These are phyloP conservation scores for Argyra leucocephala DNA, from an alignment of 2,888 invertebrate genomes.

Conservation along the genomic window DNA sequence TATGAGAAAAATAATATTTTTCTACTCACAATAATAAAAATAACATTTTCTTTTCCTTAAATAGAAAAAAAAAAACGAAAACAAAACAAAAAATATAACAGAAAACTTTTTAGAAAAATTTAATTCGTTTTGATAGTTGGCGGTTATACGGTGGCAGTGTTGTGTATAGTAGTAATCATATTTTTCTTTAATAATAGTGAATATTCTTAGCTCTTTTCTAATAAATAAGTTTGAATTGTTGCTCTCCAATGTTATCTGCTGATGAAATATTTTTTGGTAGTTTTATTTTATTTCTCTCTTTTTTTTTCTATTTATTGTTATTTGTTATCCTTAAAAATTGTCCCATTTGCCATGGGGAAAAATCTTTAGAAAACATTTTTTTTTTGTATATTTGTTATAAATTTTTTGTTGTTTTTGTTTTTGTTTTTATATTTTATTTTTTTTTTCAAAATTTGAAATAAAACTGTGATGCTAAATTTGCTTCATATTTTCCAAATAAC, in stretches of 20 bases:
- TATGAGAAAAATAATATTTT: not conserved
- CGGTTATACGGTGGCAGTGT: too few relatives aligned
- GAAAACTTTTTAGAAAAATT: not conserved
- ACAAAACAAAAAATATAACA: not conserved
- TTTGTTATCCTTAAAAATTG: not conserved
- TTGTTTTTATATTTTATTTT: not conserved
- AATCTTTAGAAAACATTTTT: not conserved
- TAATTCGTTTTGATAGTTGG: not conserved
- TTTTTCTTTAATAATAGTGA: too few relatives aligned
- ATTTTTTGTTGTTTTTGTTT: not conserved
- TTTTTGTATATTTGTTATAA: not conserved
- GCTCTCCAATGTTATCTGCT: not conserved
- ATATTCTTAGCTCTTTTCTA: too few relatives aligned
- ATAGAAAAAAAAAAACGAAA: too few relatives aligned
- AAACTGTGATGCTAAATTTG: too few relatives aligned
- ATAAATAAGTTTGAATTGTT: not conserved
- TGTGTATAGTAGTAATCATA: too few relatives aligned
- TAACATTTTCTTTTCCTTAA: not conserved
- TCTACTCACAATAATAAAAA: not conserved
- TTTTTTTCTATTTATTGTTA: not conserved
- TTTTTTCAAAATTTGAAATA: too few relatives aligned
- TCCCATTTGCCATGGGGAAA: not conserved
- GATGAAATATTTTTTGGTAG: not conserved
- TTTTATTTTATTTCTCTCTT: not conserved
- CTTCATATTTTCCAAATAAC: too few relatives aligned